Conservation (phyloP, 1,140 invertebrate species). For the Drosophila littoralis region DNA sequence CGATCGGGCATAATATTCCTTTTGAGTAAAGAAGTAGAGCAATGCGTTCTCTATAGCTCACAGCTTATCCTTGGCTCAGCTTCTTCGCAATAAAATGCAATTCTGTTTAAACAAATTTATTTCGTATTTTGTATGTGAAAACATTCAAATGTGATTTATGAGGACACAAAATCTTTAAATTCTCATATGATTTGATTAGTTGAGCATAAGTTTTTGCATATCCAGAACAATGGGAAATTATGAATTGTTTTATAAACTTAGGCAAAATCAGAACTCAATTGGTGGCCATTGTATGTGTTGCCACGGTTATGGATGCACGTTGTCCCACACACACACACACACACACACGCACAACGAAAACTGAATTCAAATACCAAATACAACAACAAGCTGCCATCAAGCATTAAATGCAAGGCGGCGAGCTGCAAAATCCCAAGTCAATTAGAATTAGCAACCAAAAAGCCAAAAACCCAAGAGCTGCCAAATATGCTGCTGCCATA, state of each 20-base stretch:
- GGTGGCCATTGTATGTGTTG: conserved; percentile 5
- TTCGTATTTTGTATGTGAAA: neutral
- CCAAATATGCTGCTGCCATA: conserved; percentile 75
- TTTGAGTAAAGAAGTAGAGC: no score
- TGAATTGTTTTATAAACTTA: conserved; percentile 1
- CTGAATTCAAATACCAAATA: conserved; percentile 11
- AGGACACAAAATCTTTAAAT: no score
- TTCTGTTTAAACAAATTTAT: no score
- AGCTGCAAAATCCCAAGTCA: conserved; percentile 62
- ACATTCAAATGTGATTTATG: neutral
- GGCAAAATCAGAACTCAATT: conserved; percentile 1
- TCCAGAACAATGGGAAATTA: neutral
- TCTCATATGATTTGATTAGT: neutral
- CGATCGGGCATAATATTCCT: no score
- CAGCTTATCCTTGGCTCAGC: no score
- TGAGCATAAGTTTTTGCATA: neutral
- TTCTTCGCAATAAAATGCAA: no score
- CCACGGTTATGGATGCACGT: neutral
- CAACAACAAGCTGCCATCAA: conserved; percentile 19
- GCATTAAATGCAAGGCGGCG: conserved; percentile 33
- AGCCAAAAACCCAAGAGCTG: conserved; percentile 47
- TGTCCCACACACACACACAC: neutral
- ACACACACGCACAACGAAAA: neutral
- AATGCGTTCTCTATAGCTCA: no score
- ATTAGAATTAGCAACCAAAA: conserved; percentile 63